These are phyloP conservation scores for Orchestia grillus DNA, from an alignment of 1,140 invertebrate genomes.

Conservation along the genomic window DNA sequence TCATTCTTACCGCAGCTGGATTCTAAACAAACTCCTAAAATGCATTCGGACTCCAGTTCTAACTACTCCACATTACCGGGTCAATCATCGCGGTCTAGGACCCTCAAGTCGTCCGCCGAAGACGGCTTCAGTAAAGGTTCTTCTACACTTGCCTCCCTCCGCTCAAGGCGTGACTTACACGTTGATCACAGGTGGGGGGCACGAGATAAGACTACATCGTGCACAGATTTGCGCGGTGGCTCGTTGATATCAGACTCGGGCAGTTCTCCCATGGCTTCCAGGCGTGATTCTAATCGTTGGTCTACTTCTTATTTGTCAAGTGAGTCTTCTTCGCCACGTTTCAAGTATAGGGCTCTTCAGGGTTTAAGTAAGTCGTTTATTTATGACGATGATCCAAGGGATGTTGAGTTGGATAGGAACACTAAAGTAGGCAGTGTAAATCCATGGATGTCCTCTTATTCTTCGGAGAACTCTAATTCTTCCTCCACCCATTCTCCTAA, in stretches of 20 bases:
- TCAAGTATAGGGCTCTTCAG: background rate
- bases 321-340: background rate
- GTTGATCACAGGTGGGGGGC: background rate
- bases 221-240: conserved; percentile 15
- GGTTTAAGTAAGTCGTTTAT: background rate
- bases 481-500: background rate
- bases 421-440: background rate
- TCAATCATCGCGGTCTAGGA: background rate
- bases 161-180: background rate
- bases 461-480: conserved; percentile 3
- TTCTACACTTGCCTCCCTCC: background rate
- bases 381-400: background rate
- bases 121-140: background rate
- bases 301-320: background rate
- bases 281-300: background rate
- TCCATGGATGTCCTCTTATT: background rate
- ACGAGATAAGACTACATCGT: background rate
- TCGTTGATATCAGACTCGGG: background rate
- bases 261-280: background rate
- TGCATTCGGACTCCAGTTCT: background rate
- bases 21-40: background rate
- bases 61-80: background rate
- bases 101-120: background rate
- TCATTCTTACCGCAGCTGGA: background rate
- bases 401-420: background rate